phyloP scores from a whole-genome alignment of 92 coral and sea anemone genomes.

The Pocillopora grandis region DNA sequence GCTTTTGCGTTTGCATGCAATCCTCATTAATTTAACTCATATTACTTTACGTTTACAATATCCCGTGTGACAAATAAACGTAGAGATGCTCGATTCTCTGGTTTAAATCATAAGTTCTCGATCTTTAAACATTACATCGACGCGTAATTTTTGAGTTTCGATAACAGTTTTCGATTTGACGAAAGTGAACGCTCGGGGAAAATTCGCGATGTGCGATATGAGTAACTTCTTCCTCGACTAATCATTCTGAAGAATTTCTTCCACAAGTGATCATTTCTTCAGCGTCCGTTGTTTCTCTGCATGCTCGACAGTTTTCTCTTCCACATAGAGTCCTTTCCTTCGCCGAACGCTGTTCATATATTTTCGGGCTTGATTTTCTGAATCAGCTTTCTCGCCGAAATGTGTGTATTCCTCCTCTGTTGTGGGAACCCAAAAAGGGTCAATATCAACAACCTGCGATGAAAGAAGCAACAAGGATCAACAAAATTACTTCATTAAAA shows the following conservation, averaged over 20 bases:
- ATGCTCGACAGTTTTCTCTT: conserved; percentile 95
- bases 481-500: background rate
- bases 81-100: too few species aligned
- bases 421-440: conserved; percentile 98
- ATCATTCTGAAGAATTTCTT: background rate
- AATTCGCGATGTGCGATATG: too few species aligned
- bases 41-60: too few species aligned
- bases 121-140: too few species aligned
- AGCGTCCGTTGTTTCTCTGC: conserved; percentile 98
- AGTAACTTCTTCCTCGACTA: background rate
- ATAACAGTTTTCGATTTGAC: too few species aligned
- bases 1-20: too few species aligned
- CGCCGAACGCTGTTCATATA: conserved; percentile 97
- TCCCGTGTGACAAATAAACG: too few species aligned
- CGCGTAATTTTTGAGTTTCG: too few species aligned
- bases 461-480: background rate
- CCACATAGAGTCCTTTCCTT: conserved; percentile 95
- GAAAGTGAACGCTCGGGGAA: too few species aligned
- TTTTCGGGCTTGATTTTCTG: conserved; percentile 96
- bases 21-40: too few species aligned
- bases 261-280: conserved; percentile 60
- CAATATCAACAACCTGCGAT: conserved; percentile 85
- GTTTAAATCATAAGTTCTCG: too few species aligned
- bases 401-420: conserved; percentile 97
- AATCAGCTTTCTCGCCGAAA: conserved; percentile 98